Percentiles rank a stretch among this genome's conserved stretches.
These are phyloP conservation scores for Scaptomyza hsui DNA, from an alignment of 1,140 invertebrate genomes.

Conservation along the genomic window DNA sequence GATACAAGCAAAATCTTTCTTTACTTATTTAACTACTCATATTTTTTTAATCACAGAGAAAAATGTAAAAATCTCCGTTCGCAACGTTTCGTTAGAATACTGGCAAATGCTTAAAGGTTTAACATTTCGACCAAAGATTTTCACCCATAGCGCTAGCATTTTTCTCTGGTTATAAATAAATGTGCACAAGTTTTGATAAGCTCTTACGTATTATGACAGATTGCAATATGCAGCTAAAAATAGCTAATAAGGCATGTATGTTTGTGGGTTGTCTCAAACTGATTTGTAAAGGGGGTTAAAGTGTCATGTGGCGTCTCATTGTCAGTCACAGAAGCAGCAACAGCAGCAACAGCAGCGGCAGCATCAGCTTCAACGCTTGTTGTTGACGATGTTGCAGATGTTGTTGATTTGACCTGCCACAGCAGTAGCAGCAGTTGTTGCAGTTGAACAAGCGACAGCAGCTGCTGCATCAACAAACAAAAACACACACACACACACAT, in stretches of 20 bases:
- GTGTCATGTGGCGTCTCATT: conserved; percentile 15
- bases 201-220: background rate
- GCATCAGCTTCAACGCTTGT: conserved; percentile 3
- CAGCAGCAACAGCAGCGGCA: background rate
- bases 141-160: too few relatives aligned
- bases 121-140: too few relatives aligned
- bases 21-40: too few relatives aligned
- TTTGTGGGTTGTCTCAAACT: conserved; percentile 3
- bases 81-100: too few relatives aligned
- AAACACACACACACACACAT: conserved; percentile 2
- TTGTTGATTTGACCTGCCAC: conserved; percentile 44
- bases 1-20: too few relatives aligned
- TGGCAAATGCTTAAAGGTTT: too few relatives aligned
- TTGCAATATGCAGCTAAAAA: background rate
- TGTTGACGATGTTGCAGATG: conserved; percentile 52
- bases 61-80: too few relatives aligned
- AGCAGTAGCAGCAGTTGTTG: conserved; percentile 1
- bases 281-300: conserved; percentile 19
- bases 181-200: background rate
- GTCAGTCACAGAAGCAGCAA: conserved; percentile 11
- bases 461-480: conserved; percentile 16
- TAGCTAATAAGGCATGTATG: conserved; percentile 1
- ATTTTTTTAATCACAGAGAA: too few relatives aligned
- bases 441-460: conserved; percentile 21
- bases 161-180: too few relatives aligned